Percentiles rank a stretch among this genome's conserved stretches.
These are phyloP conservation scores for Apotomis capreana DNA, from an alignment of 2,888 invertebrate species.

Conservation along the genomic window DNA sequence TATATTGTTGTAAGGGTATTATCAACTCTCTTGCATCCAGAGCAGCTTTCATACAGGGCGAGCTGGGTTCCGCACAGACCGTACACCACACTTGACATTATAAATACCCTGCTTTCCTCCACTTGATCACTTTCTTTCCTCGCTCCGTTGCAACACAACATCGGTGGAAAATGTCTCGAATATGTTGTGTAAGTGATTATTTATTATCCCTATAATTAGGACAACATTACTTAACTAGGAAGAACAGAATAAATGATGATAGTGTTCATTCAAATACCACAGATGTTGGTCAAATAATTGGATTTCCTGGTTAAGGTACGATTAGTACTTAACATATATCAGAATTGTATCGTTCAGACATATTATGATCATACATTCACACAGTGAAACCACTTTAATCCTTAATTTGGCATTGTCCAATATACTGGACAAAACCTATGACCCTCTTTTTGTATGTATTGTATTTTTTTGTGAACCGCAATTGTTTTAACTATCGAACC, in stretches of 20 bases:
- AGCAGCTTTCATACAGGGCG: conserved; percentile 55
- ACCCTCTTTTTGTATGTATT: too few relatives aligned
- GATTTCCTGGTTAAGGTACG: background rate
- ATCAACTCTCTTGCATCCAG: conserved; percentile 54
- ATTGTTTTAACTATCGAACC: too few relatives aligned
- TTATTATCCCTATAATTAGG: conserved; percentile 10
- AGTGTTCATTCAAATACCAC: background rate
- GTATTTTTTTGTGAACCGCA: too few relatives aligned
- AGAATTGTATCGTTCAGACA: background rate
- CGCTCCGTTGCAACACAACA: conserved; percentile 46
- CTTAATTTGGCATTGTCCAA: too few relatives aligned
- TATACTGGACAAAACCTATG: too few relatives aligned
- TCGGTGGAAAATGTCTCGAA: conserved; percentile 57
- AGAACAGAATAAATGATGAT: background rate
- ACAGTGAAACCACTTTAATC: too few relatives aligned
- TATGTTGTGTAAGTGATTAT: conserved; percentile 62
- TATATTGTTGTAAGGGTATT: conserved; percentile 31
- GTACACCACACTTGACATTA: conserved; percentile 52
- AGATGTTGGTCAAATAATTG: background rate
- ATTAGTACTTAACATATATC: background rate
- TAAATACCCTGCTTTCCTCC: conserved; percentile 63
- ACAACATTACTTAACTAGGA: background rate
- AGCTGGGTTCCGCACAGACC: conserved; percentile 33
- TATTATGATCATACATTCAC: too few relatives aligned
- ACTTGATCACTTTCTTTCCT: conserved; percentile 63